Conservation (phyloP, 2,888 invertebrate species). For the Muscina levida region DNA sequence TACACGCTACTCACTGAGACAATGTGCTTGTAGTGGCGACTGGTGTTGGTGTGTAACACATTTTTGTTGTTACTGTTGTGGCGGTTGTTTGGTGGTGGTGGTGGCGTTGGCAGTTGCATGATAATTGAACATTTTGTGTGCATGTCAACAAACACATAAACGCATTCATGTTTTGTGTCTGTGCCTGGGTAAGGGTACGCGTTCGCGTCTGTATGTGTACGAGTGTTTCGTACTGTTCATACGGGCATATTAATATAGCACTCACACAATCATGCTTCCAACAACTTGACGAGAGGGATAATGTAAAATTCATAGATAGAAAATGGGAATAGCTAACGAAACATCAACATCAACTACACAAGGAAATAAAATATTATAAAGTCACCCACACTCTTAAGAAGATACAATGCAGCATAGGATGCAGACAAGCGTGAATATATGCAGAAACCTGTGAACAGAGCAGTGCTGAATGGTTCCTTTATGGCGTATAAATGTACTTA, state of each 20-base stretch:
- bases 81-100: neutral
- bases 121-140: conserved; percentile 37
- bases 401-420: no score
- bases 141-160: conserved; percentile 5
- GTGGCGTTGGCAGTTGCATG: conserved; percentile 10
- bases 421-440: no score
- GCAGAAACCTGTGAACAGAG: no score
- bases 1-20: neutral
- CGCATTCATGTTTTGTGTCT: neutral
- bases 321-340: conserved; percentile 11
- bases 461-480: no score
- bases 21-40: neutral
- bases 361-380: no score
- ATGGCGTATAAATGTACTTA: no score
- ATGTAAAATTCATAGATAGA: neutral
- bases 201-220: neutral
- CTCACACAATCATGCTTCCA: neutral
- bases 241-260: neutral
- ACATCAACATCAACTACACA: neutral
- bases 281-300: neutral
- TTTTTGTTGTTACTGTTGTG: neutral
- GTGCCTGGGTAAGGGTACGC: neutral
- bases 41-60: neutral
- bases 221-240: neutral
- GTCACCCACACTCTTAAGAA: no score